These are phyloP conservation scores for Diprion similis DNA, from an alignment of 1,140 invertebrate genomes.

Conservation along the genomic window DNA sequence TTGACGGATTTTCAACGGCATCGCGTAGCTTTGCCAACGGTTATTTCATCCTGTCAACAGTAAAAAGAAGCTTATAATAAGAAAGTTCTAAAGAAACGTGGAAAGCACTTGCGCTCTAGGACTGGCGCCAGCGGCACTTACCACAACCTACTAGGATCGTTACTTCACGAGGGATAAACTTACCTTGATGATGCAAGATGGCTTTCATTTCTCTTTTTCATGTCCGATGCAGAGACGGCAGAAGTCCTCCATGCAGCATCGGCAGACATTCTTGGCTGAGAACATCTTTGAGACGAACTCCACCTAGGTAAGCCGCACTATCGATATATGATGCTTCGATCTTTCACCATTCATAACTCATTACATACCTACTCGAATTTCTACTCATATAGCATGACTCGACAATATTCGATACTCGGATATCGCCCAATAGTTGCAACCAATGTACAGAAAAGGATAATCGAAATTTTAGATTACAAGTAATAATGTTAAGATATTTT, in stretches of 20 bases:
- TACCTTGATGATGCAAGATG: not conserved
- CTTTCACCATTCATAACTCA: not conserved
- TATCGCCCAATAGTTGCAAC: too few relatives aligned
- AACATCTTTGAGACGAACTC: slow-evolving; percentile 76
- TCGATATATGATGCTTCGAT: not conserved
- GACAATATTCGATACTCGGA: too few relatives aligned
- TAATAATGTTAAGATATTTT: too few relatives aligned
- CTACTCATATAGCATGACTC: not conserved
- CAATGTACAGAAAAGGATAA: too few relatives aligned
- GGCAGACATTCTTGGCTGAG: slow-evolving; percentile 78
- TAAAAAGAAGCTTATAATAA: not conserved
- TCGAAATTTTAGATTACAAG: too few relatives aligned
- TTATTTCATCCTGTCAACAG: not conserved
- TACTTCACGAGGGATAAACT: slow-evolving; percentile 8
- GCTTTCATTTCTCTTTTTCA: slow-evolving; percentile 26
- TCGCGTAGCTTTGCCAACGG: not conserved
- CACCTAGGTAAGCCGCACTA: slow-evolving; percentile 67
- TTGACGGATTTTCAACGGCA: not conserved
- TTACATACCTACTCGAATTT: not conserved
- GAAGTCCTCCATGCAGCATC: slow-evolving; percentile 60
- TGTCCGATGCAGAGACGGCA: slow-evolving; percentile 42
- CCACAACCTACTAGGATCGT: not conserved
- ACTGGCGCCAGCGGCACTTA: not conserved
- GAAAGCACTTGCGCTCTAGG: too few relatives aligned
- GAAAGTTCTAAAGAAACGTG: not conserved